Evolutionary conservation across 2,113 vertebrate genomes (phyloP).

Genomic region (Copsychus sechellarum): DNA sequence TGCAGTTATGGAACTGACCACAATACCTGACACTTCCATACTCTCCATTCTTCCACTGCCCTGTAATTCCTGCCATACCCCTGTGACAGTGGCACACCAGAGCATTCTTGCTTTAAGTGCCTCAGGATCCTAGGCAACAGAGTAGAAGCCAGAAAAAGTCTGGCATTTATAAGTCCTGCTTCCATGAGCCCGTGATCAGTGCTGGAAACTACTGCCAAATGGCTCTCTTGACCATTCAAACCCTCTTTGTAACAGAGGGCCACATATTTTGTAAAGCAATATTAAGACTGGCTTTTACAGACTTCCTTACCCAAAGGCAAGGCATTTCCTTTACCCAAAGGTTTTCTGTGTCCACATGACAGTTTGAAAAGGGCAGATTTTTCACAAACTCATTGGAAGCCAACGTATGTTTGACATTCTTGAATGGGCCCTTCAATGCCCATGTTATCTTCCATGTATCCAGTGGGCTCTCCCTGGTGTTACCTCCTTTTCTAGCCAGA

Average conservation of each 20-base stretch:
- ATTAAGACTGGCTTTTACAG: background rate
- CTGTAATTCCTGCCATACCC: background rate
- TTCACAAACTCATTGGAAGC: background rate
- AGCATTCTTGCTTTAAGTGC: background rate
- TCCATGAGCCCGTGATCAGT: background rate
- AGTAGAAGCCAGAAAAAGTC: background rate
- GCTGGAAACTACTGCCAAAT: background rate
- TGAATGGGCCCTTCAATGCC: fast-evolving
- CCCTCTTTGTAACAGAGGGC: background rate
- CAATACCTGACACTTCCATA: background rate
- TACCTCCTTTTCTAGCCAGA: background rate
- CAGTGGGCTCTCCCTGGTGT: background rate
- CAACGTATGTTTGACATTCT: background rate
- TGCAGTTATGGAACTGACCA: background rate
- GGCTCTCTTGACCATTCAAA: background rate
- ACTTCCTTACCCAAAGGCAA: background rate
- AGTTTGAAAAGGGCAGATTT: background rate
- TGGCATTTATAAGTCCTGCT: background rate
- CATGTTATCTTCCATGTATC: background rate
- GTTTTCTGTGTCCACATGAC: background rate
- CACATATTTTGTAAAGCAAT: background rate
- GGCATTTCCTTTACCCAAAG: background rate
- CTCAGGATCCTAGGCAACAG: background rate
- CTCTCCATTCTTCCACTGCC: background rate
- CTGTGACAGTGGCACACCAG: background rate